These are phyloP conservation scores for Erebia ligea DNA, from an alignment of 2,888 invertebrate species.

Conservation along the genomic window DNA sequence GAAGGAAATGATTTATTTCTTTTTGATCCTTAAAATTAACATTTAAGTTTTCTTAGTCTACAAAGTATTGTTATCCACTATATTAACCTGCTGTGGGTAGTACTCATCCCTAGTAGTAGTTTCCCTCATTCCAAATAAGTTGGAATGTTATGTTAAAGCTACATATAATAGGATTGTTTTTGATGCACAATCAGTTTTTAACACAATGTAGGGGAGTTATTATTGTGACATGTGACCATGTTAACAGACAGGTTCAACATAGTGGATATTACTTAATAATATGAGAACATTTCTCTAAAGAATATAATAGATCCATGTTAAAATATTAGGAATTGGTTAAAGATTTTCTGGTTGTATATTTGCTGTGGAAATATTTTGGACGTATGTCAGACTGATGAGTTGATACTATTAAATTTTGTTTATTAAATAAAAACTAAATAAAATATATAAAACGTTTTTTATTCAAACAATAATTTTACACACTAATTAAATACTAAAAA, in stretches of 20 bases:
- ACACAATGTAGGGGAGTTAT: no score
- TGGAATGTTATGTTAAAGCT: no score
- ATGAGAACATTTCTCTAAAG: conserved; percentile 28
- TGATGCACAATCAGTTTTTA: no score
- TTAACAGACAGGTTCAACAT: not conserved
- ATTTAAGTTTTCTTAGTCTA: conserved; percentile 30
- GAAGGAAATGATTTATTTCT: conserved; percentile 24
- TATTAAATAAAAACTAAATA: conserved; percentile 64
- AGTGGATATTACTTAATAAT: not conserved
- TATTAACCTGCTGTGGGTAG: not conserved
- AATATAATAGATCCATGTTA: conserved; percentile 41
- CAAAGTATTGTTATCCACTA: conserved; percentile 14
- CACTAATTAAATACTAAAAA: not conserved
- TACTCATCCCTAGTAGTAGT: not conserved
- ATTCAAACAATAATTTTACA: conserved; percentile 12
- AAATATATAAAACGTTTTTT: conserved; percentile 45
- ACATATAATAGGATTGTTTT: no score
- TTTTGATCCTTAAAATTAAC: conserved; percentile 22
- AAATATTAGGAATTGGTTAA: conserved; percentile 54
- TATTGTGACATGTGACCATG: no score
- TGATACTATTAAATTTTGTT: conserved; percentile 68
- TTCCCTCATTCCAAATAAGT: no score
- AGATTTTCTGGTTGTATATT: conserved; percentile 61
- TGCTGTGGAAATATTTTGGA: conserved; percentile 65
- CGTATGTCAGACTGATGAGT: conserved; percentile 75